Evolutionary conservation across 2,888 invertebrate genomes (phyloP).

Genomic region (Diarsia brunnea): DNA sequence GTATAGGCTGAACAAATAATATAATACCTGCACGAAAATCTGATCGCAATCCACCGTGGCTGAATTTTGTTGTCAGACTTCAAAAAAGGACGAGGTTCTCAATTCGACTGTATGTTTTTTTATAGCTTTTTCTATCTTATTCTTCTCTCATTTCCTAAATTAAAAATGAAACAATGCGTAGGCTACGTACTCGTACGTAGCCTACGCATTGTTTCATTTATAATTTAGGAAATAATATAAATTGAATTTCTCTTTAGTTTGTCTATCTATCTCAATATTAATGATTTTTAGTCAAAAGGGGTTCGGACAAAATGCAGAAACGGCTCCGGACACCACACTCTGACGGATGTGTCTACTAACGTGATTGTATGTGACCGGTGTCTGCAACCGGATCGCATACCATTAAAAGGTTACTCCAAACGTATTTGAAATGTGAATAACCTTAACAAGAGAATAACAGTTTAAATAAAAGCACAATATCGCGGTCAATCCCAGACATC

Average conservation of each 20-base stretch:
- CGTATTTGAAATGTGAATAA: not conserved
- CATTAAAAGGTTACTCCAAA: not conserved
- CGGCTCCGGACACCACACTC: not conserved
- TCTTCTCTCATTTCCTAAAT: too few species aligned
- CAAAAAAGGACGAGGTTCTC: too few species aligned
- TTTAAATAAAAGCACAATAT: not conserved
- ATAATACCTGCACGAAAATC: not conserved
- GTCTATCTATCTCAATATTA: not conserved
- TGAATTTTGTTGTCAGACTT: not conserved
- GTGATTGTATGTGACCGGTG: not conserved
- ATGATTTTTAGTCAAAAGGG: too few species aligned
- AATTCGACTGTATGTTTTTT: too few species aligned
- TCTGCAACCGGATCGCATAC: not conserved
- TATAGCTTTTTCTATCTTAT: too few species aligned
- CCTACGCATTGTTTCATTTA: not conserved
- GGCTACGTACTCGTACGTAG: too few species aligned
- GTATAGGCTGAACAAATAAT: not conserved
- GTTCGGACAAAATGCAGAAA: not conserved
- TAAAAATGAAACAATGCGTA: too few species aligned
- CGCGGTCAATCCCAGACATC: not conserved
- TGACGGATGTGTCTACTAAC: not conserved
- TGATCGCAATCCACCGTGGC: too few species aligned
- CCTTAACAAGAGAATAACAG: not conserved
- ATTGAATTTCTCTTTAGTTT: not conserved
- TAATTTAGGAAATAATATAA: not conserved